Base-by-base conservation (phyloP, 1,140 invertebrate species). In the Samia ricini region DNA sequence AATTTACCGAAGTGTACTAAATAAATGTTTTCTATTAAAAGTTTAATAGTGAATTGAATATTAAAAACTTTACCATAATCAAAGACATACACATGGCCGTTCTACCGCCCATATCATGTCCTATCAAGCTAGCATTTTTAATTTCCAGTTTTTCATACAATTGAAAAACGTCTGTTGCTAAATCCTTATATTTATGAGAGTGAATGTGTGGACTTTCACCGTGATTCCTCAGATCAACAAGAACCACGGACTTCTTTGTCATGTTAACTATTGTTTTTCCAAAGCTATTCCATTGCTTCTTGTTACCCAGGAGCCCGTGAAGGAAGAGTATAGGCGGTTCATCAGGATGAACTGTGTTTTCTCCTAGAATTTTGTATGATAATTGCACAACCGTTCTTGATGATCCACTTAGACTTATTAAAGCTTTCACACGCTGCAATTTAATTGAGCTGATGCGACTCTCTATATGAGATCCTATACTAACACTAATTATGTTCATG, bases 91-190 rank as follows among this genome's bases (percentile, higher is more conserved):
- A 92, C 97, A 98, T 98, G 56, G 94, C 94, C 2, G 95, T 92
- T 58, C 96, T 93, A 33, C 97, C 97, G 26, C 97, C 97, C 96
- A 99, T 98, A 63, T 96, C 97, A 80, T 99, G 97, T 0, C 97
- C 97, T 72, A 99, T 85, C 6, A 98, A 70, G 59, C 93, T 81
- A 18, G 93, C 92, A 82, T 93, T 93, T 0, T 91, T 72, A 18
- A 96, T 88, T 0, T 88, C 76, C 51, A 96, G 80, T 51, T 93
- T 91, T 23, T 91, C 81, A 69, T 97, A 88, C 24, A 97, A 90
- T 22, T 91, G 58, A 0, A 91, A 77, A 26, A 98, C 76, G 91
- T 99, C 98, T 63, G 93, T 91, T 2, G 94, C 93, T 91, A 98
- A 93, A 20, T 93, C 87, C 0, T 74, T 60, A 82, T 98, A 98